Percentiles rank a stretch among this genome's conserved stretches.
Evolutionary conservation across 64 coral and sea anemone species (phyloP).

Genomic region (Pocillopora verrucosa): DNA sequence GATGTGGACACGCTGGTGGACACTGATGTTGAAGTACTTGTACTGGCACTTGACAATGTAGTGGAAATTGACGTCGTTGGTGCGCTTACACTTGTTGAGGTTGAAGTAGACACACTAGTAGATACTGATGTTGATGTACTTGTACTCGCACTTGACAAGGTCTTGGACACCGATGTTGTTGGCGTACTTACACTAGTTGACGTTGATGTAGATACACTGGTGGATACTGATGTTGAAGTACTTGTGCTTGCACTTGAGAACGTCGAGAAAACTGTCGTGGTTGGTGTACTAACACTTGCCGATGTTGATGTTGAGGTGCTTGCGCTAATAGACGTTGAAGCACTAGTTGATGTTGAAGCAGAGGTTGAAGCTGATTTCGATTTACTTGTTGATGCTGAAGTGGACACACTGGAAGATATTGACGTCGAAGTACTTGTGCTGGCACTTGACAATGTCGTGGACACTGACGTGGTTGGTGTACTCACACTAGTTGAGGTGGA

Average conservation of each 20-base stretch:
- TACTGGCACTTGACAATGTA: neutral
- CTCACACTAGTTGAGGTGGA: neutral
- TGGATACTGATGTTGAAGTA: neutral
- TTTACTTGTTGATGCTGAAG: slow-evolving; percentile 16
- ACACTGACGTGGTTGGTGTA: neutral
- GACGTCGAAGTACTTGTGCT: slow-evolving; percentile 18
- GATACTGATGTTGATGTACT: neutral
- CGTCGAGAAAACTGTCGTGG: neutral
- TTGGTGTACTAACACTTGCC: neutral
- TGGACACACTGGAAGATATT: slow-evolving; percentile 9
- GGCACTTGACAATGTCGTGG: neutral
- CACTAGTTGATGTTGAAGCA: too few species aligned
- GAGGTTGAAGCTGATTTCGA: too few species aligned
- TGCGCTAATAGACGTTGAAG: neutral
- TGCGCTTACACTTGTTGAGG: neutral
- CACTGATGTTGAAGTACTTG: neutral
- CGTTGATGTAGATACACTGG: neutral
- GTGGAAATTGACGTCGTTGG: neutral
- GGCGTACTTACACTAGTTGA: slow-evolving; percentile 20
- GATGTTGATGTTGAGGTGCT: neutral
- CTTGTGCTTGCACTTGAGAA: neutral
- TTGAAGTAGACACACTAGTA: slow-evolving; percentile 12
- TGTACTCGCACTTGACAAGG: neutral
- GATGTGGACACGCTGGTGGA: slow-evolving; percentile 7
- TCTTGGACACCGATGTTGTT: neutral